Base-by-base conservation (phyloP, 2,888 invertebrate species). In the Acrobeloides nanus region DNA sequence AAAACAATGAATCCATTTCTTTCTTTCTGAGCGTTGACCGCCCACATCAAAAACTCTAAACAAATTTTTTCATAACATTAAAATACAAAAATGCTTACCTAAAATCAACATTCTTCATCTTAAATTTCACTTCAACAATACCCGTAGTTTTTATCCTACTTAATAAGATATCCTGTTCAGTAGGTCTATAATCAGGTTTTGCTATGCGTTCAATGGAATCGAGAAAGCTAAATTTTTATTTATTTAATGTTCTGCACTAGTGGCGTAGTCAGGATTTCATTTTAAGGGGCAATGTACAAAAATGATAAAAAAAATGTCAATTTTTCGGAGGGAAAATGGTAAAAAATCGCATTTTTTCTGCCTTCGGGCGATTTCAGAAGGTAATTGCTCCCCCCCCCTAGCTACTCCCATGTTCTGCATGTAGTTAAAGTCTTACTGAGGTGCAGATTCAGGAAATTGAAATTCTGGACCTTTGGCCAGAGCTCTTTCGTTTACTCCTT, bases 51-150 rank as follows among this genome's bases (percentile, higher is more conserved):
- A 72, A 1, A 72, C 72, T 46, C 70, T 70, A 57, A 46, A 67
- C 17, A 21, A 7, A 7, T 51, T 23, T 32, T 21, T 26, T 50
- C 31, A 18, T 4, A 38, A 48, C 23, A 29, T 56, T 1, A 23
- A 8, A 25, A 20, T 53, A 8, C 47, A 21, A 26, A 7, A 29
- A 23, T 15, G 37, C 41, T 44, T 20, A 69, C 69, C 70, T 45
- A 48, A 72, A 72, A 41, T 72, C 68, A 4, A 72, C 71, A 51
- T 68, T 68, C 46, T 72, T 72, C 68, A 72, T 71, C 46, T 60
- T 68, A 52, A 72, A 68, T 40, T 66, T 68, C 37, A 72, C 72
- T 52, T 72, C 72, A n/a, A 72, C 71, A 39, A 72, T 72, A 39
- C 72, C 72, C 10, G 72, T 72, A 1, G 72, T 72, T 46, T 72